Conservation (phyloP, 2,797 vertebrate species). For the Helarctos malayanus region DNA sequence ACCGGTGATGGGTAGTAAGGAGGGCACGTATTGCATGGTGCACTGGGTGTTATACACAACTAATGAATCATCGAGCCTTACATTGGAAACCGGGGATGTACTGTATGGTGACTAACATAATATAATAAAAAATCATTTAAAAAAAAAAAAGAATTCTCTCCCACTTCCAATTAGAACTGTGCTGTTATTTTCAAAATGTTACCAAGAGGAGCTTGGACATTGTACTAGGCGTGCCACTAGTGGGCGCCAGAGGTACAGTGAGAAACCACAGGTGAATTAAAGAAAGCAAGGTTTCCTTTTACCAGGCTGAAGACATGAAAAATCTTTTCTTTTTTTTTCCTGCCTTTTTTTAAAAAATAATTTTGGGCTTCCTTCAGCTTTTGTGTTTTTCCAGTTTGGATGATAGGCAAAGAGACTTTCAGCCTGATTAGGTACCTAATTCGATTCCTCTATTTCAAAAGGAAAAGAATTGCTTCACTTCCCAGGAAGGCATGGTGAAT, state of each 20-base stretch:
- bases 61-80: no score
- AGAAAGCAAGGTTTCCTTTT: slow-evolving; percentile 14
- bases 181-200: not conserved
- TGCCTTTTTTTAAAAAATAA: not conserved
- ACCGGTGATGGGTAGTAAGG: no score
- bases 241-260: slow-evolving; percentile 40
- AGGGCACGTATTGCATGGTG: no score
- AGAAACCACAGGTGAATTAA: not conserved
- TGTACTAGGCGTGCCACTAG: slow-evolving; percentile 58
- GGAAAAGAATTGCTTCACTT: slow-evolving; percentile 31
- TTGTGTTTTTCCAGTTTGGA: slow-evolving; percentile 41
- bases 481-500: not conserved
- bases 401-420: slow-evolving; percentile 29
- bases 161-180: not conserved
- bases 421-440: not conserved
- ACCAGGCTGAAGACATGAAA: slow-evolving; percentile 34
- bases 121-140: no score
- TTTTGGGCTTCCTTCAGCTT: not conserved
- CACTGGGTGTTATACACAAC: no score
- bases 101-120: no score
- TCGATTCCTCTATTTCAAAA: not conserved
- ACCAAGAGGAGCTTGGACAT: not conserved
- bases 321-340: not conserved
- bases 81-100: no score
- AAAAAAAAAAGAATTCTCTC: no score